Base-by-base conservation (phyloP, 1,140 invertebrate species). In the Acromyrmex charruanus region DNA sequence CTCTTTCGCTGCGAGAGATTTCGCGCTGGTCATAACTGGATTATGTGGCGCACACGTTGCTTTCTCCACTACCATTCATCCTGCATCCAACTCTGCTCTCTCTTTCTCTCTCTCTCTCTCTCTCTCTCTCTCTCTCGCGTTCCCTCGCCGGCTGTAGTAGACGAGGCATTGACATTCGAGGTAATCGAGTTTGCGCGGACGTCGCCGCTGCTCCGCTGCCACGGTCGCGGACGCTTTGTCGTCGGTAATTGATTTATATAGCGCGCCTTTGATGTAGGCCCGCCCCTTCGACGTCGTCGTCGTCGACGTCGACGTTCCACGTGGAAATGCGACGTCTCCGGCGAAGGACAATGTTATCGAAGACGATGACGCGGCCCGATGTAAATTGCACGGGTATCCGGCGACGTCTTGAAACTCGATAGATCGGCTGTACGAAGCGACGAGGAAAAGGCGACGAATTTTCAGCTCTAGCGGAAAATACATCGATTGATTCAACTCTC, bases 211-310 rank as follows among this genome's bases (percentile, higher is more conserved):
- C 58, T 63, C 28, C 75, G 58, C 71, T 85, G 85, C 68, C 84
- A 88, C 69, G 79, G 65, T 77, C 82, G 89, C 88, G 88, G 87
- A 72, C 88, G 90, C 91, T 92, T 91, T 92, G 90, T 91, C 90
- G 84, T 79, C 68, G 84, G 89, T 90, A 92, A 92, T 92, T 92
- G 90, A 92, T 92, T 92, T 92, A 92, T 91, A 91, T 88, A 86
- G 85, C 59, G 55, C 71, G 90, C 88, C 92, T 92, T 92, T 92
- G 92, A 92, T 85, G 91, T 87, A 87, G 66, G 55, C 81, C 81
- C 90, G 84, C 84, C 88, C 85, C 77, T 88, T 89, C 89, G 68
- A 87, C 88, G 89, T 81, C 75, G 69, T 68, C 86, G 68, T 25
- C 69, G 59, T 35, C 63, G 86, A 77, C 58, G 82, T 87, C 71